These are phyloP conservation scores for Orthosia cruda DNA, from an alignment of 2,888 invertebrate species.

Conservation along the genomic window DNA sequence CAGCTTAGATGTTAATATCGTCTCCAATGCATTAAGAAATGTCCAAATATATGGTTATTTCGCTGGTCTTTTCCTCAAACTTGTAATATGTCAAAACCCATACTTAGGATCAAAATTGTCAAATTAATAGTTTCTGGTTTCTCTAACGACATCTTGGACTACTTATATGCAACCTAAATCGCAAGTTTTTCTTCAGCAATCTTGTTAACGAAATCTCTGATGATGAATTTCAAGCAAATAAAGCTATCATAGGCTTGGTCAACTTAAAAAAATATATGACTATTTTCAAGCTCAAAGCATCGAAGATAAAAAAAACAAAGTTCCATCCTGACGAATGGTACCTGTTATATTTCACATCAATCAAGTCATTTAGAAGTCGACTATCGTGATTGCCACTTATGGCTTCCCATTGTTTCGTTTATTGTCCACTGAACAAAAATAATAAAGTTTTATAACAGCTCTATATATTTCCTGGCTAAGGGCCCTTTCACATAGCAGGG, in stretches of 20 bases:
- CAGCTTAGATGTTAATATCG: no score
- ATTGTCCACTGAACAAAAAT: constrained; percentile 56
- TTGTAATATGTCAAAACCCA: background rate
- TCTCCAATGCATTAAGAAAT: background rate
- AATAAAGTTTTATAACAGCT: constrained; percentile 53
- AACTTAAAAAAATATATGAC: constrained; percentile 10
- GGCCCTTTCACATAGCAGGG: constrained; percentile 12
- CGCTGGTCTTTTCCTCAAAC: background rate
- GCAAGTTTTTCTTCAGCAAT: constrained; percentile 4
- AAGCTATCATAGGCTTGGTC: constrained; percentile 16
- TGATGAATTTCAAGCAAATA: constrained; percentile 31
- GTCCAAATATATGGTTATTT: background rate
- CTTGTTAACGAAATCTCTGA: constrained; percentile 8
- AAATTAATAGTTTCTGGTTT: background rate
- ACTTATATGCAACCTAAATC: constrained; percentile 7
- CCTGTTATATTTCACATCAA: constrained; percentile 55
- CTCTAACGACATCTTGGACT: background rate
- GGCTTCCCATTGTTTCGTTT: constrained; percentile 63
- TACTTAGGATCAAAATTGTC: background rate
- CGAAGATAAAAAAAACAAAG: constrained; percentile 1
- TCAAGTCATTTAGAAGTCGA: constrained; percentile 50
- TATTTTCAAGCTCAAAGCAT: constrained; percentile 1
- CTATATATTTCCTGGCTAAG: constrained; percentile 26
- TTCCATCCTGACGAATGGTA: constrained; percentile 33
- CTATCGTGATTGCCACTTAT: constrained; percentile 61